Percentiles rank a stretch among this genome's conserved stretches.
phyloP scores from a whole-genome alignment of 2,113 vertebrate genomes.

The Lepidothrix coronata region DNA sequence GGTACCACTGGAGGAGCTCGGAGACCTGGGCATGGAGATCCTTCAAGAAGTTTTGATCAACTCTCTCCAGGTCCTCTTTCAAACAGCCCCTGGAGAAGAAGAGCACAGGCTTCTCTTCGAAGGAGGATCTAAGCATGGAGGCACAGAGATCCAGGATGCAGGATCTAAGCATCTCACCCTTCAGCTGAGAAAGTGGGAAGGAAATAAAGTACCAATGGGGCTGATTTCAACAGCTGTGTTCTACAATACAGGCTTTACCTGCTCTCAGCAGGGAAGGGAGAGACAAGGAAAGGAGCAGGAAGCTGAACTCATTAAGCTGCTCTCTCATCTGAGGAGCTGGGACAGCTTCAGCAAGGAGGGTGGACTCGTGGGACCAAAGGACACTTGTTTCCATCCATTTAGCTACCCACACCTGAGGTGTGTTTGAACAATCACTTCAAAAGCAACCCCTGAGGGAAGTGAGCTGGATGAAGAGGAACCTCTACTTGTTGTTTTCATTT shows the following conservation, averaged over 20 bases:
- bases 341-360: background rate
- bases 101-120: background rate
- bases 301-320: background rate
- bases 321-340: background rate
- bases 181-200: background rate
- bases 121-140: background rate
- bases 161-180: background rate
- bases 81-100: background rate
- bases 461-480: background rate
- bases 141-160: background rate
- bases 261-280: background rate
- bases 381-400: background rate
- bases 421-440: background rate
- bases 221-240: background rate
- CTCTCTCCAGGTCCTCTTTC: background rate
- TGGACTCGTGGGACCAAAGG: background rate
- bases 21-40: background rate
- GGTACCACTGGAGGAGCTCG: background rate
- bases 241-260: background rate
- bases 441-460: background rate
- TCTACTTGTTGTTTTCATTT: background rate
- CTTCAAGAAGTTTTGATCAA: background rate
- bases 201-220: background rate
- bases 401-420: background rate
- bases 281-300: background rate